Evolutionary conservation across 2,888 invertebrate species (phyloP).

Genomic region (Eurois occulta): DNA sequence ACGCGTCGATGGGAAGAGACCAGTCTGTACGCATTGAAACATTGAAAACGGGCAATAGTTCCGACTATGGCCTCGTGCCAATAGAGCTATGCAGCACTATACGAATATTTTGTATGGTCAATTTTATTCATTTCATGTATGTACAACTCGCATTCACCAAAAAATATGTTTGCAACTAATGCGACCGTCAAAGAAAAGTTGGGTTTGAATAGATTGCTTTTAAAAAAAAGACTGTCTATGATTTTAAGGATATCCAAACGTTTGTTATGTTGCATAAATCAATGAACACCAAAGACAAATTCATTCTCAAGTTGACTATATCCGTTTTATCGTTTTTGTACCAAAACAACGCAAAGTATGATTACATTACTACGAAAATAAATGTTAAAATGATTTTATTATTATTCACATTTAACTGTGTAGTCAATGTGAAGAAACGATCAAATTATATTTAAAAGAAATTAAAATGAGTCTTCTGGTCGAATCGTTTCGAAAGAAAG

Average conservation of each 20-base stretch:
- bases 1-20: too few relatives aligned
- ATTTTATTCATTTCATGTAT: too few relatives aligned
- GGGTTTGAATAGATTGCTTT: background rate
- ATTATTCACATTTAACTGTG: background rate
- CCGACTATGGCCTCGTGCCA: too few relatives aligned
- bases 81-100: too few relatives aligned
- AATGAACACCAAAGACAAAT: constrained; percentile 56
- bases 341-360: background rate
- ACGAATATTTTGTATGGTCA: too few relatives aligned
- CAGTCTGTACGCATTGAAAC: too few relatives aligned
- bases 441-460: constrained; percentile 11
- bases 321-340: constrained; percentile 32
- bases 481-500: constrained; percentile 70
- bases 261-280: constrained; percentile 57
- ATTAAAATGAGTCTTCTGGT: constrained; percentile 46
- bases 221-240: background rate
- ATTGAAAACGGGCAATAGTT: too few relatives aligned
- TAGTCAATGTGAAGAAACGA: background rate
- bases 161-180: background rate
- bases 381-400: background rate
- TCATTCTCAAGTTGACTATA: constrained; percentile 21
- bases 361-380: background rate
- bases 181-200: background rate
- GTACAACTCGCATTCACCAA: too few relatives aligned
- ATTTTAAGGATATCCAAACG: constrained; percentile 23